These are phyloP conservation scores for Aphelenchoides besseyi DNA, from an alignment of 1,140 invertebrate species.

Conservation along the genomic window DNA sequence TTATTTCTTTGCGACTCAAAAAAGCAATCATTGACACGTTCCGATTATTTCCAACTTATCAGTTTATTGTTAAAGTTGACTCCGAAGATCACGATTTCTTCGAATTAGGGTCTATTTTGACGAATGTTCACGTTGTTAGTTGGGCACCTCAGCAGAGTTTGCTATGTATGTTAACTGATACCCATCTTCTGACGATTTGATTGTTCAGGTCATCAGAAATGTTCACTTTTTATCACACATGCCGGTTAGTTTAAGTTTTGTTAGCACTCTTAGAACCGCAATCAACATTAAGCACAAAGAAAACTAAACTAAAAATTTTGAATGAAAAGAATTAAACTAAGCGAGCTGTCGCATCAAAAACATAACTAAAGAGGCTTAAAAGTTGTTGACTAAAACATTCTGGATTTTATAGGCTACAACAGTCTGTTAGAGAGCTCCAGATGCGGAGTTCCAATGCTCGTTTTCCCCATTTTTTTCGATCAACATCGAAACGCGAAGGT, in stretches of 20 bases:
- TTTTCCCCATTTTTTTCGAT: slow-evolving; percentile 3
- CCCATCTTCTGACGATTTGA: neutral
- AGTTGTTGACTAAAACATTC: too few relatives aligned
- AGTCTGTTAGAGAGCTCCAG: neutral
- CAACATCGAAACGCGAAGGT: neutral
- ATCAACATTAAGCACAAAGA: too few relatives aligned
- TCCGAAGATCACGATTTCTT: slow-evolving; percentile 21
- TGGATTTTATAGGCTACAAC: too few relatives aligned
- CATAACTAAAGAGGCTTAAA: too few relatives aligned
- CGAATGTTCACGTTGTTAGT: slow-evolving; percentile 37
- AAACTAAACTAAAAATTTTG: too few relatives aligned
- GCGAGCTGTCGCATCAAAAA: too few relatives aligned
- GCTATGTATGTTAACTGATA: slow-evolving; percentile 7
- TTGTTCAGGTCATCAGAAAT: neutral
- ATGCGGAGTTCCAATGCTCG: neutral
- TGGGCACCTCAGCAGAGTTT: slow-evolving; percentile 42
- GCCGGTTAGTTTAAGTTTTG: too few relatives aligned
- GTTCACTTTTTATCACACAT: neutral
- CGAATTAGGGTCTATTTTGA: slow-evolving; percentile 19
- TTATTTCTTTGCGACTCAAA: slow-evolving; percentile 19
- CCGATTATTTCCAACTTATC: slow-evolving; percentile 31
- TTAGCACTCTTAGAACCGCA: too few relatives aligned
- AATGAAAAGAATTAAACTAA: too few relatives aligned
- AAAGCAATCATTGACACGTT: slow-evolving; percentile 33
- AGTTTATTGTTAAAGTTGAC: slow-evolving; percentile 42